Conservation (phyloP, 2,113 vertebrate species). For the Menura novaehollandiae region DNA sequence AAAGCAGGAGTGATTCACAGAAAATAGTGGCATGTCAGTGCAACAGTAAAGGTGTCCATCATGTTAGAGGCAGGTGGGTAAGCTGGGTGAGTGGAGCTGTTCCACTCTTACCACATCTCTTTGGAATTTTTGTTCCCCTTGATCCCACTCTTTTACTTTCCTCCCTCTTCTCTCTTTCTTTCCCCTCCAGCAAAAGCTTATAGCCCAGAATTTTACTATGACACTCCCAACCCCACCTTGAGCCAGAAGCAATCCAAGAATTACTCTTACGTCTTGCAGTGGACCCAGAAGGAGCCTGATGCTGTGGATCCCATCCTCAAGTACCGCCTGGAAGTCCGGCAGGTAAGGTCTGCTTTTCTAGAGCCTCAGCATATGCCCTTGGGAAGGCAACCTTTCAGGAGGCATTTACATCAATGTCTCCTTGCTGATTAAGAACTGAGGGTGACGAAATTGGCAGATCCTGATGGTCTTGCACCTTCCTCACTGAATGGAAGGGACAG, state of each 20-base stretch:
- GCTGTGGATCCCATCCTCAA: constrained; percentile 89
- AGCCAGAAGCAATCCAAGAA: constrained; percentile 89
- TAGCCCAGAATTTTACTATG: constrained; percentile 96
- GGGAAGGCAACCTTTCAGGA: neutral
- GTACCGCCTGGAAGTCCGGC: constrained; percentile 86
- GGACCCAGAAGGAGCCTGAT: constrained; percentile 93
- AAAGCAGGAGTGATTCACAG: neutral
- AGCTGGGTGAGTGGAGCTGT: neutral
- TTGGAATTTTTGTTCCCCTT: neutral
- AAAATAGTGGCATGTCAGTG: neutral
- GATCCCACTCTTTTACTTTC: neutral
- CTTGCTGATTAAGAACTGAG: neutral
- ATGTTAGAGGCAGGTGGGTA: neutral
- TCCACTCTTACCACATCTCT: neutral
- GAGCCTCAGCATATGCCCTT: neutral
- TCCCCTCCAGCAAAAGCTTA: constrained; percentile 83
- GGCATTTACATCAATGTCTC: neutral
- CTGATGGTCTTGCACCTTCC: neutral
- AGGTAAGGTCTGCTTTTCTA: constrained; percentile 73
- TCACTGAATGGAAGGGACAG: neutral
- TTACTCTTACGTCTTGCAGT: constrained; percentile 95
- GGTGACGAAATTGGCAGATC: neutral
- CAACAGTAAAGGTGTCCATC: neutral
- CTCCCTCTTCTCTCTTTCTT: constrained; percentile 14
- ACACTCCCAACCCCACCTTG: constrained; percentile 92